Base-by-base conservation (phyloP, 2,888 invertebrate genomes). In the Agelastica alni region DNA sequence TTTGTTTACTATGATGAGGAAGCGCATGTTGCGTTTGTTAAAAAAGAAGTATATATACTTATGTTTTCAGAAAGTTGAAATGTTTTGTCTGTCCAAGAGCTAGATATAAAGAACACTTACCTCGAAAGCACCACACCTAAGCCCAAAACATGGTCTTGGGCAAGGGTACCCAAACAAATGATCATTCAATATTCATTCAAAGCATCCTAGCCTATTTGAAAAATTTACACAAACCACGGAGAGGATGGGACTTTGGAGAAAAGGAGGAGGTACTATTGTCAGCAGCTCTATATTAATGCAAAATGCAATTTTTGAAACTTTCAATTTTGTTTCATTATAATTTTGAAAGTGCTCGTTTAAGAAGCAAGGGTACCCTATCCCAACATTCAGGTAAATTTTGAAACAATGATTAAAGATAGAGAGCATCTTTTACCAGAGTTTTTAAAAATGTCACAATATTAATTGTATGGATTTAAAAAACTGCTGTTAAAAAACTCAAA, bases 351-450 rank as follows among this genome's bases (percentile, higher is more conserved):
- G 75, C 76, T 75, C 75, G 74, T 74, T 72, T 70, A 70, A 75
- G 75, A 77, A 77, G 76, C 77, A 90, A 90, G 91, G 91, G 91
- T 91, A 93, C 93, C 93, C 93, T 92, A 93, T 93, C 93, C 93
- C 93, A 93, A 93, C 93, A 93, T 93, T 92, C 93, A 93, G 93
- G 93, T 91, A 89, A 86, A 70, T 68, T 65, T 62, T 61, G 51
- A 18, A 62, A 66, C 68, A 46, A 28, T 68, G 62, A 53, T 65
- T 60, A 67, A 66, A 56, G 49, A 67, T 65, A 49, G 12, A n/a
- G 12, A 6, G 39, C 52, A 67, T 67, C 56, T 61, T 65, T 68
- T 56, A 65, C 36, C 64, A 68, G 26, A 64, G 65, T 63, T 63
- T 34, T 20, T 22, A 22, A n/a, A n/a, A n/a, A n/a, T n/a, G n/a